Conservation (phyloP, 1,140 invertebrate species). For the Caligus rogercresseyi region DNA sequence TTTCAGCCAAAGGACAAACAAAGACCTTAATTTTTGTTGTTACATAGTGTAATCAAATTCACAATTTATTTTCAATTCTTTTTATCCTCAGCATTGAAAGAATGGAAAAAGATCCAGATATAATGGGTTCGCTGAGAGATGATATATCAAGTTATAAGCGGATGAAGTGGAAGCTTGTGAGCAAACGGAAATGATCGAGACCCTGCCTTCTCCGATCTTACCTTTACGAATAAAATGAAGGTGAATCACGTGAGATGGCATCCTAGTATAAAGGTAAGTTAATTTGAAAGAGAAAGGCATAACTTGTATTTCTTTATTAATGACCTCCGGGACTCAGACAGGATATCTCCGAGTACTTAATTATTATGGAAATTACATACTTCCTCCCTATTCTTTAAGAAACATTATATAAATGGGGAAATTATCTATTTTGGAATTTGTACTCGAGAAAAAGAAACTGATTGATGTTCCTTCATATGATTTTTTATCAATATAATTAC, state of each 20-base stretch:
- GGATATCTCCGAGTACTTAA: too few relatives aligned
- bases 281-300: neutral
- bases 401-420: too few relatives aligned
- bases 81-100: neutral
- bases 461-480: too few relatives aligned
- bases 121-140: slow-evolving; percentile 13
- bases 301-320: too few relatives aligned
- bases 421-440: too few relatives aligned
- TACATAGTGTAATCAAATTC: neutral
- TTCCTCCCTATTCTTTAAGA: too few relatives aligned
- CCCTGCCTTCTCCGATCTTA: slow-evolving; percentile 7
- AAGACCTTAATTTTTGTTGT: neutral
- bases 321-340: too few relatives aligned
- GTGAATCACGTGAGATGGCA: slow-evolving; percentile 13
- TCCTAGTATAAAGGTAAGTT: slow-evolving; percentile 2
- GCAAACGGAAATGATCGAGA: slow-evolving; percentile 9
- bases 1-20: too few relatives aligned
- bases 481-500: too few relatives aligned
- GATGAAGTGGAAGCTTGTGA: slow-evolving; percentile 11
- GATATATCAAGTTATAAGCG: slow-evolving; percentile 11
- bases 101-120: slow-evolving; percentile 13
- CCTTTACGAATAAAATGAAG: slow-evolving; percentile 8
- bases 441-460: too few relatives aligned
- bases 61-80: neutral
- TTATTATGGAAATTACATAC: too few relatives aligned